A percentile compares a stretch with the other conserved stretches of the same genome.
Evolutionary conservation across 2,113 vertebrate genomes (phyloP).

Genomic region (Thalassoma bifasciatum): DNA sequence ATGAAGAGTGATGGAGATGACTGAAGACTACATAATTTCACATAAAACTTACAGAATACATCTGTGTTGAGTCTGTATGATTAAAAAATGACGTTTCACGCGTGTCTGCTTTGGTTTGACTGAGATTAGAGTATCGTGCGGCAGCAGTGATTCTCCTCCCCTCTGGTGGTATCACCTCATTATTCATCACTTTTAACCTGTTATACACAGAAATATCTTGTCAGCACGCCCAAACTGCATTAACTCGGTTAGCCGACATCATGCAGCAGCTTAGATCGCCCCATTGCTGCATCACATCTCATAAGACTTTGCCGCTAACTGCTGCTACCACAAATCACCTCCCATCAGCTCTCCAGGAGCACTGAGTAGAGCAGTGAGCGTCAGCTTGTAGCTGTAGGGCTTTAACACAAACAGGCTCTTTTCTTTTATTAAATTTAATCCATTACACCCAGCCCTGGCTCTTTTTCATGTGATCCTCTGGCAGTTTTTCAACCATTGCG

Average conservation of each 20-base stretch:
- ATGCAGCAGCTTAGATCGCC: conserved; percentile 47
- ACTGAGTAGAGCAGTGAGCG: conserved; percentile 44
- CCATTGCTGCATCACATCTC: conserved; percentile 57
- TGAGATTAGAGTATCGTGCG: conserved; percentile 16
- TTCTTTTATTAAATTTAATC: conserved; percentile 72
- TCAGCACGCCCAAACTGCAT: conserved; percentile 52
- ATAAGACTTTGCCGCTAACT: conserved; percentile 64
- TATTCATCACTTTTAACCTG: conserved; percentile 56
- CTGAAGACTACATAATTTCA: conserved; percentile 44
- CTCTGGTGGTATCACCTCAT: conserved; percentile 20
- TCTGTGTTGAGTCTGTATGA: conserved; percentile 19
- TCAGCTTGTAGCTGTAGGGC: conserved; percentile 63
- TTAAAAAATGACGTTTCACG: conserved; percentile 4
- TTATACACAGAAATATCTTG: conserved; percentile 42
- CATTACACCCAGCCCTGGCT: conserved; percentile 54
- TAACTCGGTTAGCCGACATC: conserved; percentile 52
- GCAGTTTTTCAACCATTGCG: conserved; percentile 64
- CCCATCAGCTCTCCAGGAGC: conserved; percentile 63
- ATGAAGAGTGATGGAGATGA: conserved; percentile 21
- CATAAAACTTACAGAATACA: conserved; percentile 17
- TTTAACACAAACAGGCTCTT: conserved; percentile 62
- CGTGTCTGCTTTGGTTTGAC: conserved; percentile 30
- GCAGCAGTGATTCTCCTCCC: neutral
- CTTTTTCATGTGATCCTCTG: conserved; percentile 53
- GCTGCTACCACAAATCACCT: conserved; percentile 69